These are phyloP conservation scores for Copidosoma aretas DNA, from an alignment of 2,888 invertebrate genomes.

Conservation along the genomic window DNA sequence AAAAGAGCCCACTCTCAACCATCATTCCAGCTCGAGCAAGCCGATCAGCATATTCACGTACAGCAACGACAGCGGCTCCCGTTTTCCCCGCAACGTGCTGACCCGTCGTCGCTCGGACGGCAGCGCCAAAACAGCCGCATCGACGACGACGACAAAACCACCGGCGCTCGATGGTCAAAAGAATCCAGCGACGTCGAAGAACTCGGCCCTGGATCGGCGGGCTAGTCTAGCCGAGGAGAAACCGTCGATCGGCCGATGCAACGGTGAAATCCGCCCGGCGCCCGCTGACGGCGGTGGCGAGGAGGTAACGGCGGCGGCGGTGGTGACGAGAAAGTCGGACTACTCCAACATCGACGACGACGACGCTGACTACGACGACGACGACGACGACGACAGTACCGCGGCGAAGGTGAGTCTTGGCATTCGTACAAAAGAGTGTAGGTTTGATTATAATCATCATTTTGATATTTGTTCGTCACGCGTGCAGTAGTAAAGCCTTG, in stretches of 20 bases:
- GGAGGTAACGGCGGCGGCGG: not conserved
- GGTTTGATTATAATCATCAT: too few relatives aligned
- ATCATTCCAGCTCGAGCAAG: conserved; percentile 47
- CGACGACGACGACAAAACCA: not conserved
- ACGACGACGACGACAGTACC: not conserved
- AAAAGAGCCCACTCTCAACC: too few relatives aligned
- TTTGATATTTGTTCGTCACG: too few relatives aligned
- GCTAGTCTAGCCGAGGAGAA: conserved; percentile 26
- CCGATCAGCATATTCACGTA: conserved; percentile 47
- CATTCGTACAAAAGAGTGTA: too few relatives aligned
- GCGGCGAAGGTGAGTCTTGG: conserved; percentile 19
- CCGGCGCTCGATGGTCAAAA: not conserved
- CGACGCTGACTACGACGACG: not conserved
- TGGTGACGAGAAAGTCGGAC: too few relatives aligned
- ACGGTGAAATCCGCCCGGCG: conserved; percentile 11
- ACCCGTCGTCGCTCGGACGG: conserved; percentile 43
- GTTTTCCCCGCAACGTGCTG: conserved; percentile 40
- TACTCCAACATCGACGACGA: too few relatives aligned
- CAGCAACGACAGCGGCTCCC: conserved; percentile 41
- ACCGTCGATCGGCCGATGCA: conserved; percentile 30
- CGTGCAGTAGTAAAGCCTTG: too few relatives aligned
- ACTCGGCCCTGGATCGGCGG: not conserved
- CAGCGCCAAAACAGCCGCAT: conserved; percentile 20
- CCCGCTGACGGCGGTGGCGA: not conserved
- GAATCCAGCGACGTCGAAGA: not conserved